These are phyloP conservation scores for Cabera pusaria DNA, from an alignment of 2,888 invertebrate species.

Conservation along the genomic window DNA sequence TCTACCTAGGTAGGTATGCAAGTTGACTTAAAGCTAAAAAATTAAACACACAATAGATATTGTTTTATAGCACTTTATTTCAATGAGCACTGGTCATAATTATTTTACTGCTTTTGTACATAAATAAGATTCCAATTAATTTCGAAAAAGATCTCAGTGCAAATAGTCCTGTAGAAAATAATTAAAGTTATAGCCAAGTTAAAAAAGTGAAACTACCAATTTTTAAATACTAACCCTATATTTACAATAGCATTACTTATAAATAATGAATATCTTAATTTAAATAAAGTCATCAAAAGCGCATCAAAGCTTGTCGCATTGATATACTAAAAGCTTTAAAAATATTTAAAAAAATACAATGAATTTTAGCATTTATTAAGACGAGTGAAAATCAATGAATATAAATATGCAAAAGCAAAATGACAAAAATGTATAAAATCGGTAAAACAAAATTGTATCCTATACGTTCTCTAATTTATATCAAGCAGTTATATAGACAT, in stretches of 20 bases:
- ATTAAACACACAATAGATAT: slow-evolving; percentile 27
- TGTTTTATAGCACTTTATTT: slow-evolving; percentile 62
- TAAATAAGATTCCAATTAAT: slow-evolving; percentile 48
- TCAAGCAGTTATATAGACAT: slow-evolving; percentile 72
- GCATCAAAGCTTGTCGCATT: slow-evolving; percentile 51
- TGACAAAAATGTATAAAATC: slow-evolving; percentile 12
- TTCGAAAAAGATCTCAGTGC: slow-evolving; percentile 42
- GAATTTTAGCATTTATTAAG: slow-evolving; percentile 3
- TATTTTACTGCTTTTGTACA: slow-evolving; percentile 43
- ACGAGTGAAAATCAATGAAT: slow-evolving; percentile 9
- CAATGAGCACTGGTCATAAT: slow-evolving; percentile 59
- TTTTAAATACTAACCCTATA: slow-evolving; percentile 77
- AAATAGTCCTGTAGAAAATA: slow-evolving; percentile 45
- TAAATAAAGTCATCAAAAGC: slow-evolving; percentile 68
- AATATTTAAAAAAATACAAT: slow-evolving; percentile 3
- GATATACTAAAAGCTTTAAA: slow-evolving; percentile 49
- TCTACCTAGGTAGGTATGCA: not conserved
- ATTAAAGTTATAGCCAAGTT: slow-evolving; percentile 44
- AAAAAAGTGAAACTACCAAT: slow-evolving; percentile 70
- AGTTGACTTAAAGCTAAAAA: slow-evolving; percentile 27
- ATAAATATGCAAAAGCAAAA: slow-evolving; percentile 17
- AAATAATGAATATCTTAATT: slow-evolving; percentile 60
- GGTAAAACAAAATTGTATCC: slow-evolving; percentile 13
- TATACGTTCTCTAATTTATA: slow-evolving; percentile 28
- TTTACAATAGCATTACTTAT: slow-evolving; percentile 74